A percentile compares a stretch with the other conserved stretches of the same genome.
phyloP scores from a whole-genome alignment of 2,888 invertebrate genomes.

The Osmoderma eremita region DNA sequence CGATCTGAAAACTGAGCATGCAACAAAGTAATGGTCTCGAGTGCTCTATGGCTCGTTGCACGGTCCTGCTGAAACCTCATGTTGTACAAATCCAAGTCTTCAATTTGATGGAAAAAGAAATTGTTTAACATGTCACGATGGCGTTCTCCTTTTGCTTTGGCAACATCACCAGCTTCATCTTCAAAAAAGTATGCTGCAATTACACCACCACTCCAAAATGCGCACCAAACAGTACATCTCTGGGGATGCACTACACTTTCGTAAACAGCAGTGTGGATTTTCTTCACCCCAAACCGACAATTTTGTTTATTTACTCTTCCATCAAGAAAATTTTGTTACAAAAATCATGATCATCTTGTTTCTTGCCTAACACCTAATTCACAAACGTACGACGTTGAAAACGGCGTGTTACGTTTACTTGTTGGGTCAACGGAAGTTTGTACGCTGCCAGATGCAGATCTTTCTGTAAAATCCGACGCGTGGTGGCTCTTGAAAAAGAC shows the following conservation, averaged over 20 bases:
- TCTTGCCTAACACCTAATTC: not conserved
- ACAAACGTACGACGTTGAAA: slow-evolving; percentile 9
- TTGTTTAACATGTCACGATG: too few relatives aligned
- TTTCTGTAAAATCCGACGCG: not conserved
- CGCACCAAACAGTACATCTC: not conserved
- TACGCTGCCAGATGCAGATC: not conserved
- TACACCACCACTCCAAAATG: too few relatives aligned
- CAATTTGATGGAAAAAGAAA: not conserved
- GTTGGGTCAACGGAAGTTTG: not conserved
- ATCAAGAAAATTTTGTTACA: slow-evolving; percentile 7
- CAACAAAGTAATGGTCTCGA: not conserved
- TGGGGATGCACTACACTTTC: not conserved
- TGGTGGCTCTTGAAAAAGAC: too few relatives aligned
- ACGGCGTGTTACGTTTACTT: not conserved
- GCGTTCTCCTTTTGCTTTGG: not conserved
- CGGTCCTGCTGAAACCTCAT: not conserved
- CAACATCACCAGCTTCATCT: not conserved
- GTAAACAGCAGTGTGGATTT: not conserved
- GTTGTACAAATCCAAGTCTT: slow-evolving; percentile 1
- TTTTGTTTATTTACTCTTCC: not conserved
- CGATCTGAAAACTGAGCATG: not conserved
- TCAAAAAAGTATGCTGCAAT: not conserved
- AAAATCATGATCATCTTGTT: too few relatives aligned
- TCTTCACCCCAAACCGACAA: not conserved
- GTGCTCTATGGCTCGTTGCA: not conserved